These are phyloP conservation scores for Apostichopus californicus DNA, from an alignment of 35 echinoderm and acorn worm genomes.

Conservation along the genomic window DNA sequence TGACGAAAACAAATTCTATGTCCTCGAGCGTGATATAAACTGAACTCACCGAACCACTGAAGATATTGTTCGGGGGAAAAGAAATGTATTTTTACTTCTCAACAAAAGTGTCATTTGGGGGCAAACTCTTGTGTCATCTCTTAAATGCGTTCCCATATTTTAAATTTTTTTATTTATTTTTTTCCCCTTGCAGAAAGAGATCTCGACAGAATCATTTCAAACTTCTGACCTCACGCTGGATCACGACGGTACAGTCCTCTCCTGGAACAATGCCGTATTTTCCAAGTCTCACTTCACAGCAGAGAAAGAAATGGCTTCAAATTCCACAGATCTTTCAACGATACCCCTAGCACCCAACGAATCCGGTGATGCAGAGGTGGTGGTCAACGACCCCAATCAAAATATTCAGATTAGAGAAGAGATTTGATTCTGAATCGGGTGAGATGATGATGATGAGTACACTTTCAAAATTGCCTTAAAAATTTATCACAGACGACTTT, in stretches of 20 bases:
- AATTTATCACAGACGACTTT: too few relatives aligned
- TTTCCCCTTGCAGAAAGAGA: conserved; percentile 24
- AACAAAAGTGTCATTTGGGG: too few relatives aligned
- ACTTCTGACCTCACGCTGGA: conserved; percentile 24
- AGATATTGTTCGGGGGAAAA: too few relatives aligned
- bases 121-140: too few relatives aligned
- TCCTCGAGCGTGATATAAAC: too few relatives aligned
- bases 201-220: conserved; percentile 17
- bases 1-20: too few relatives aligned
- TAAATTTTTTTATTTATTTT: background rate
- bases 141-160: too few relatives aligned
- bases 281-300: conserved; percentile 36
- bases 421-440: background rate
- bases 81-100: too few relatives aligned
- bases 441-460: too few relatives aligned
- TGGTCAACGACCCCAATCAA: background rate
- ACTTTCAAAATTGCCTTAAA: too few relatives aligned
- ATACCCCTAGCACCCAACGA: background rate
- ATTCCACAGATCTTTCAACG: conserved; percentile 35
- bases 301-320: conserved; percentile 10
- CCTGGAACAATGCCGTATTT: conserved; percentile 48
- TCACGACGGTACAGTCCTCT: background rate
- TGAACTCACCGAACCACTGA: too few relatives aligned
- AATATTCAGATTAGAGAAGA: background rate
- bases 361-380: background rate